A percentile compares a stretch with the other conserved stretches of the same genome.
Conservation (phyloP, 2,113 vertebrate genomes). For the Phalacrocorax aristotelis region DNA sequence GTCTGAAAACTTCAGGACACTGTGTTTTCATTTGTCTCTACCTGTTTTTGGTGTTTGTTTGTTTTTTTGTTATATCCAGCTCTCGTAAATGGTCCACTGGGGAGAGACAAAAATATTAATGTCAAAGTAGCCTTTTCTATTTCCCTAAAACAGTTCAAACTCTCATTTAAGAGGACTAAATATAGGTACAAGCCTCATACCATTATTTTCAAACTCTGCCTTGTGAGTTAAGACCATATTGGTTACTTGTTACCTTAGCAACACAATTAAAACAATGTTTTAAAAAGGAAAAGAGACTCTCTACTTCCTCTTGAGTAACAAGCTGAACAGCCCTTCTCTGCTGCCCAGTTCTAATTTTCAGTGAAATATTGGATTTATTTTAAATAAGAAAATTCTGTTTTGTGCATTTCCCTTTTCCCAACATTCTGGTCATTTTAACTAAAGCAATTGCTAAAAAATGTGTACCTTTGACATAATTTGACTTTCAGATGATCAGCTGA, state of each 20-base stretch:
- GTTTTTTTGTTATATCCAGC: neutral
- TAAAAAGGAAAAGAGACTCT: neutral
- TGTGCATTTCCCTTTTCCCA: neutral
- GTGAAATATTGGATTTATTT: neutral
- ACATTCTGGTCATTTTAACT: neutral
- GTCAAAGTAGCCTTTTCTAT: neutral
- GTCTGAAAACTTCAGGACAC: neutral
- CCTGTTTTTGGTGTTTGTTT: no score
- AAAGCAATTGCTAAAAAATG: neutral
- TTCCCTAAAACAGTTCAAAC: neutral
- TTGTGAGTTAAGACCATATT: neutral
- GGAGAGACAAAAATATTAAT: neutral
- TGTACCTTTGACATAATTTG: neutral
- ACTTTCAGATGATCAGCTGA: neutral
- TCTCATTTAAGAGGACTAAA: neutral
- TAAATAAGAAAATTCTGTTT: neutral
- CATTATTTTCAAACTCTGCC: neutral
- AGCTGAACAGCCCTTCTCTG: neutral
- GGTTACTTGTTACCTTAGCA: slow-evolving; percentile 3
- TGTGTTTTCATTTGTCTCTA: neutral
- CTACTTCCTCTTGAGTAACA: neutral
- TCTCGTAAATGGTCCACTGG: neutral
- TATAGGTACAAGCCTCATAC: neutral
- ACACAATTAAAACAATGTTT: neutral
- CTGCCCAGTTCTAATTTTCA: neutral